Evolutionary conservation across 2,113 vertebrate genomes (phyloP).

Genomic region (Crotalus helleri): DNA sequence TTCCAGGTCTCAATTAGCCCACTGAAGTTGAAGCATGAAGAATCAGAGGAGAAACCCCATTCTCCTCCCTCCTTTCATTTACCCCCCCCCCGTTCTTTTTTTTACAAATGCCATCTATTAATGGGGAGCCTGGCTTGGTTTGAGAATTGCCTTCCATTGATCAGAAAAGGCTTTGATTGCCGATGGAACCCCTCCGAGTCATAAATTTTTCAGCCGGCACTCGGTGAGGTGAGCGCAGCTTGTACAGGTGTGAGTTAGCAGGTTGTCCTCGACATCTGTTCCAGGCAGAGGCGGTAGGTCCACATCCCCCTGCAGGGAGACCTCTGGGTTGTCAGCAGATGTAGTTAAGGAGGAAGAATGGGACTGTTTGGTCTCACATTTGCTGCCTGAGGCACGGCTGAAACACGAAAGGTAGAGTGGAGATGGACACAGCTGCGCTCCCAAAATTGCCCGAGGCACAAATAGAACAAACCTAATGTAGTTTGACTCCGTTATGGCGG

Average conservation of each 20-base stretch:
- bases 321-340: constrained; percentile 82
- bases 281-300: constrained; percentile 65
- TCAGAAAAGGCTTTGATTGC: constrained; percentile 71
- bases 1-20: constrained; percentile 67
- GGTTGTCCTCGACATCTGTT: constrained; percentile 88
- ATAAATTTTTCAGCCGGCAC: constrained; percentile 78
- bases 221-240: constrained; percentile 67
- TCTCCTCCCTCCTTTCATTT: background rate
- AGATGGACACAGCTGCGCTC: constrained; percentile 92
- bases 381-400: constrained; percentile 71
- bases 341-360: constrained; percentile 72
- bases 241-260: constrained; percentile 86
- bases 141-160: constrained; percentile 5
- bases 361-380: constrained; percentile 77
- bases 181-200: constrained; percentile 73
- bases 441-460: constrained; percentile 89
- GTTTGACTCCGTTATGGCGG: constrained; percentile 84
- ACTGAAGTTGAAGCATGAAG: constrained; percentile 55
- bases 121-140: constrained; percentile 24
- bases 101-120: constrained; percentile 1
- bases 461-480: constrained; percentile 88
- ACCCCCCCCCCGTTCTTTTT: background rate
- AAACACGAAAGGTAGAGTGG: constrained; percentile 88
- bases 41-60: constrained; percentile 59
- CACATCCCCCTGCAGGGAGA: constrained; percentile 70